phyloP scores from a whole-genome alignment of 2,888 invertebrate genomes.

The Ectemnius cavifrons region DNA sequence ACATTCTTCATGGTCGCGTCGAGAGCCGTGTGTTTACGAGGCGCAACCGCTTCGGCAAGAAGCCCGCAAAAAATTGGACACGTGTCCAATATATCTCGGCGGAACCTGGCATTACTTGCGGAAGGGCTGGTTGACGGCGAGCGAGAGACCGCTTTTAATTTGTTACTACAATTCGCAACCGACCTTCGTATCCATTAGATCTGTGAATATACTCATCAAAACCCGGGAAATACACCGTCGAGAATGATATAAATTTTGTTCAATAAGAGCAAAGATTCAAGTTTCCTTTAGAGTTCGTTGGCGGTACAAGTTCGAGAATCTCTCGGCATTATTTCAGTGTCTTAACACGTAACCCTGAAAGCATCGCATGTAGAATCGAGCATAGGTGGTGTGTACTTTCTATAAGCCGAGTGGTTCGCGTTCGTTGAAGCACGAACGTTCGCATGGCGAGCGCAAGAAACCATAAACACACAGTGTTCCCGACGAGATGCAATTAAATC shows the following conservation, averaged over 20 bases:
- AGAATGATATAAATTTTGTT: too few species aligned
- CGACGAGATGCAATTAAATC: constrained; percentile 10
- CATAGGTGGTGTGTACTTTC: too few species aligned
- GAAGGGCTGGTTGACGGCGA: background rate
- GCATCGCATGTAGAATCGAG: too few species aligned
- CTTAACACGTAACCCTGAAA: too few species aligned
- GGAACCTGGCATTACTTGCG: constrained; percentile 47
- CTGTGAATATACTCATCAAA: too few species aligned
- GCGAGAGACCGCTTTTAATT: background rate
- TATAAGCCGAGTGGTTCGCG: background rate
- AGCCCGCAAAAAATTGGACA: constrained; percentile 51
- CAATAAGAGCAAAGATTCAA: too few species aligned
- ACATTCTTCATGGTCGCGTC: constrained; percentile 64
- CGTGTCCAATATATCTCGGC: constrained; percentile 48
- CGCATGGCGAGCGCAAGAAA: constrained; percentile 2
- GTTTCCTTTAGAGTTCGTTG: too few species aligned
- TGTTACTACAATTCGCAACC: background rate
- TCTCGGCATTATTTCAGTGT: too few species aligned
- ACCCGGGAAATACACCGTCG: too few species aligned
- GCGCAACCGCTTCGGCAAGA: constrained; percentile 52
- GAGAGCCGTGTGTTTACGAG: constrained; percentile 60
- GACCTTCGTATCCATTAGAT: too few species aligned
- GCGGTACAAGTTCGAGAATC: too few species aligned
- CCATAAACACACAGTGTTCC: constrained; percentile 9
- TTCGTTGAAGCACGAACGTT: constrained; percentile 4